Conservation (phyloP, 2,888 invertebrate genomes). For the Steromphala cineraria region DNA sequence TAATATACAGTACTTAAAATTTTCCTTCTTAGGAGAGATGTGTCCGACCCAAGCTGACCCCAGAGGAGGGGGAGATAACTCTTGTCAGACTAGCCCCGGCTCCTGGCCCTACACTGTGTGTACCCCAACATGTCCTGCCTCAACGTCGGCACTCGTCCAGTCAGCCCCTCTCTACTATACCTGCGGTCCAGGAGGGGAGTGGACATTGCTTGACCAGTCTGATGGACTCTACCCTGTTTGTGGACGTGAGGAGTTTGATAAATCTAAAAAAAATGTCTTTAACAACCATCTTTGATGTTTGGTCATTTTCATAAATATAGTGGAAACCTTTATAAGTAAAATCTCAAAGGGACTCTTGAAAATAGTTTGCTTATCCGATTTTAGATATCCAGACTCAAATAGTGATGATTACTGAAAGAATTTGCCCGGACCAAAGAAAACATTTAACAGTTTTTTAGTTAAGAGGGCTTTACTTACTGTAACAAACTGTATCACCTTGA, state of each 20-base stretch:
- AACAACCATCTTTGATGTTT: no score
- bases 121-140: conserved; percentile 36
- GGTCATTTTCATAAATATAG: no score
- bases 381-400: no score
- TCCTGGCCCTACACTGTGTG: conserved; percentile 40
- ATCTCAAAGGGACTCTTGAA: no score
- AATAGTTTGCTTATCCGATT: no score
- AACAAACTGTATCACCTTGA: no score
- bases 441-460: no score
- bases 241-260: conserved; percentile 48
- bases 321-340: no score
- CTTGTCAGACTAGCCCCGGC: conserved; percentile 25
- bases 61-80: conserved; percentile 40
- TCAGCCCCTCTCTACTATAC: conserved; percentile 90
- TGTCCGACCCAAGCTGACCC: conserved; percentile 45
- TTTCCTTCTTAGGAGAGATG: conserved; percentile 32
- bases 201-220: conserved; percentile 77
- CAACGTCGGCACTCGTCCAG: conserved; percentile 12
- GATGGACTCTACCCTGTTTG: conserved; percentile 53
- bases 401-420: no score
- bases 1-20: not conserved
- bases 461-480: no score
- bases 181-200: conserved; percentile 97
- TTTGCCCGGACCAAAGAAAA: no score
- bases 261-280: no score